These are phyloP conservation scores for Latheticus oryzae DNA, from an alignment of 2,888 invertebrate genomes.

Conservation along the genomic window DNA sequence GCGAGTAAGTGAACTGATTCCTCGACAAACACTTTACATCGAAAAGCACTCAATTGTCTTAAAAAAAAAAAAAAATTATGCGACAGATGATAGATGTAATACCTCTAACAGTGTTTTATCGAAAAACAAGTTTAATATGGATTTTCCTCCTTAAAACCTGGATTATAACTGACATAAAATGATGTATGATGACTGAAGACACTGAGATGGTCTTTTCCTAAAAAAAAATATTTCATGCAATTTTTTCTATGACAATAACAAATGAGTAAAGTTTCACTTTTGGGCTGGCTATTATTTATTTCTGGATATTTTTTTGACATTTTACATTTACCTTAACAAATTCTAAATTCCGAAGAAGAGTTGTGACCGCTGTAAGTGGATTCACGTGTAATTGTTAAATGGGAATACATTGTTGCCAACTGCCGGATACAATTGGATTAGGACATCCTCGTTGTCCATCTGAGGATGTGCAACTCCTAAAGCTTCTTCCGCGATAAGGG, in stretches of 20 bases:
- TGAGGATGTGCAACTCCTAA: slow-evolving; percentile 43
- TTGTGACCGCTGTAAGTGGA: slow-evolving; percentile 52
- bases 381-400: slow-evolving; percentile 56
- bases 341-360: slow-evolving; percentile 40
- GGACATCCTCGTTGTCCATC: slow-evolving; percentile 45
- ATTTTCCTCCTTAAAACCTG: slow-evolving; percentile 50
- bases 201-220: slow-evolving; percentile 38
- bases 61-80: slow-evolving; percentile 33
- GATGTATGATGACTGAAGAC: slow-evolving; percentile 59
- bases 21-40: slow-evolving; percentile 13
- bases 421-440: slow-evolving; percentile 49
- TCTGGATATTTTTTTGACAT: slow-evolving; percentile 34
- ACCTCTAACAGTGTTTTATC: slow-evolving; percentile 47
- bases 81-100: slow-evolving; percentile 49
- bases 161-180: slow-evolving; percentile 57
- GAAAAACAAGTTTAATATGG: slow-evolving; percentile 53
- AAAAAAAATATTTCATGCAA: slow-evolving; percentile 39
- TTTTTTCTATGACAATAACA: slow-evolving; percentile 45
- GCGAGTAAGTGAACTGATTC: slow-evolving; percentile 6
- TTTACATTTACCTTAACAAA: slow-evolving; percentile 6
- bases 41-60: slow-evolving; percentile 24
- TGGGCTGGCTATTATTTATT: slow-evolving; percentile 40
- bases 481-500: slow-evolving; percentile 41
- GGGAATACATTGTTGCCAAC: slow-evolving; percentile 50
- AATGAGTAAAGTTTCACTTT: slow-evolving; percentile 44